Conservation (phyloP, 2,113 vertebrate species). For the Cyanoramphus novaezelandiae region DNA sequence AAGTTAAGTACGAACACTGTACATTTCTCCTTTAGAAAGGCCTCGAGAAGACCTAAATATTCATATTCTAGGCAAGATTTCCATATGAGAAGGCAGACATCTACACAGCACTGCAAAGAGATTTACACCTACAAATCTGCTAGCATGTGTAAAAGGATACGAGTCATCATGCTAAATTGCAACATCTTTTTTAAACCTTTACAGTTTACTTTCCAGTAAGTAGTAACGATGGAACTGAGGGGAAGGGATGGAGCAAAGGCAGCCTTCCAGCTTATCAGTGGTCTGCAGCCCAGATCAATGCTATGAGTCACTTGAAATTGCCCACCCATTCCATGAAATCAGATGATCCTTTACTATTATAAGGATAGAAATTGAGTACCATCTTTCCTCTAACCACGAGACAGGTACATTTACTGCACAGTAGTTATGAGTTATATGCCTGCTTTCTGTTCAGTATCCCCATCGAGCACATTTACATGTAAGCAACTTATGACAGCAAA, state of each 20-base stretch:
- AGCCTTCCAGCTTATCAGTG: neutral
- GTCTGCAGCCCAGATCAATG: neutral
- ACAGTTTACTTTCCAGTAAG: neutral
- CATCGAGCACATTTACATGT: neutral
- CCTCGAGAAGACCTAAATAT: neutral
- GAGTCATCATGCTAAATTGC: neutral
- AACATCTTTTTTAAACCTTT: neutral
- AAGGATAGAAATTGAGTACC: fast-evolving
- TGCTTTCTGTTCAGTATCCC: neutral
- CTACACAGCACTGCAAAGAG: neutral
- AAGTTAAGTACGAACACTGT: neutral
- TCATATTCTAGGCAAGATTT: neutral
- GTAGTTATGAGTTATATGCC: neutral
- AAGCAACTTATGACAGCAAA: neutral
- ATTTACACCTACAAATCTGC: neutral
- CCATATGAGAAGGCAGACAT: neutral
- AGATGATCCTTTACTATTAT: fast-evolving
- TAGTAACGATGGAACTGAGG: fast-evolving
- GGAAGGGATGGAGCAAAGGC: neutral
- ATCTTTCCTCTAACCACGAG: neutral
- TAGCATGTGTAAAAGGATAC: neutral
- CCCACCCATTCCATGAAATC: fast-evolving
- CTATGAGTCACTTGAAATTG: neutral
- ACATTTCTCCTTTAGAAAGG: neutral
- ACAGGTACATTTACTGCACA: neutral